Base-by-base conservation (phyloP, 1,140 invertebrate species). In the Phymorhynchus buccinoides region DNA sequence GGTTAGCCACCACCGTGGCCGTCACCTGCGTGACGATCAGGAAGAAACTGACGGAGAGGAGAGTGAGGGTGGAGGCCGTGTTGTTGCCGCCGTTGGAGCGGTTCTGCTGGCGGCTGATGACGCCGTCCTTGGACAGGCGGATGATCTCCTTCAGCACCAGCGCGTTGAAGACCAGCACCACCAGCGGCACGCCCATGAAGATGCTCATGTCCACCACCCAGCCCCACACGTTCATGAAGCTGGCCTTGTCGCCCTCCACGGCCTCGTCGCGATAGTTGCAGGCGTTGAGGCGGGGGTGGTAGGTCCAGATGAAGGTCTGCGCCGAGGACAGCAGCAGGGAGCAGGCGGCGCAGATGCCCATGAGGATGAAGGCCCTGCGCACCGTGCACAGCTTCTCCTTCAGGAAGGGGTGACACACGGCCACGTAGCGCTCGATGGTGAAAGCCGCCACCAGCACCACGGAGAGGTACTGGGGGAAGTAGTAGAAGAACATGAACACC, bases 371-470 rank as follows among this genome's bases (percentile, higher is more conserved):
- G 62, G 91, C 90, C n/a, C 89, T 73, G 0, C 82, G 80, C 4
- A 91, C 90, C 12, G 90, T 92, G 83, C 91, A 92, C 77, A 84
- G 89, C 71, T 89, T 90, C 78, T 91, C 91, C 79, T 91, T 91
- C 82, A 95, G 95, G 39, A 99, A 94, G 0, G 98, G 98, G 93
- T 98, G 97, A 91, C 98, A 99, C 1, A 99, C 98, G 0, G 98
- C 98, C 56, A 99, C 96, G 94, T 97, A 99, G 56, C 98, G 95
- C 93, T 99, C 98, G 86, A 98, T 94, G 0, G 98, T 99, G 44
- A 99, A 98, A 1, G 96, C 97, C 0, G 93, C 85, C 1, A 93
- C 93, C 0, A 93, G 87, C 18, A 91, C 80, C 0, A 92, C 91
- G 18, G 91, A 91, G 62, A 92, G 85, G 85, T 93, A 93, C 84